These are phyloP conservation scores for Natator depressus DNA, from an alignment of 2,113 vertebrate genomes.

Conservation along the genomic window DNA sequence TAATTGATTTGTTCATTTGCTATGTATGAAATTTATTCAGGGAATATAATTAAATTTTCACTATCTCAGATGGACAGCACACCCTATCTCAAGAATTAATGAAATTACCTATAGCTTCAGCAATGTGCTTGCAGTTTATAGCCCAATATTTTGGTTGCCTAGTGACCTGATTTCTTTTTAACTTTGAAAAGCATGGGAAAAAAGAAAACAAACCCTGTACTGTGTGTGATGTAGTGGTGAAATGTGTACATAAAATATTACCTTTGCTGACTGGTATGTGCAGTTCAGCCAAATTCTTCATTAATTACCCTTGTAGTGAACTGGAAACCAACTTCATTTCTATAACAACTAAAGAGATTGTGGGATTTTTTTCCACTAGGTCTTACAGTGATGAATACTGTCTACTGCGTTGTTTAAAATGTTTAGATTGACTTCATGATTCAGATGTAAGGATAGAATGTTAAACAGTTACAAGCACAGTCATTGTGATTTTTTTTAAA, in stretches of 20 bases:
- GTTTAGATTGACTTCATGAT: neutral
- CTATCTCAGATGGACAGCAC: constrained; percentile 32
- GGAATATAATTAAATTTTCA: constrained; percentile 41
- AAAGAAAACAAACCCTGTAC: constrained; percentile 51
- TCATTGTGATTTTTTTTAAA: constrained; percentile 1
- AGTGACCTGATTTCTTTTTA: constrained; percentile 40
- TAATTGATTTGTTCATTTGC: constrained; percentile 39
- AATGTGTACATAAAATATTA: constrained; percentile 55
- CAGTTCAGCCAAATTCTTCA: constrained; percentile 66
- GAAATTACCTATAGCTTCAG: constrained; percentile 26
- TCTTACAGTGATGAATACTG: constrained; percentile 16
- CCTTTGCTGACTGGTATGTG: constrained; percentile 60
- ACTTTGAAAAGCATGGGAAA: neutral
- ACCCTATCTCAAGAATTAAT: constrained; percentile 12
- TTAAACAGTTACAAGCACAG: neutral
- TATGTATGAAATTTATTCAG: constrained; percentile 19
- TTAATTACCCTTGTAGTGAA: constrained; percentile 59
- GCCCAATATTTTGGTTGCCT: constrained; percentile 55
- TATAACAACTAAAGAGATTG: constrained; percentile 43
- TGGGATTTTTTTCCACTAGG: constrained; percentile 33
- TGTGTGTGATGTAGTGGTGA: constrained; percentile 18
- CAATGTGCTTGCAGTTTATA: constrained; percentile 32
- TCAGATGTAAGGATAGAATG: neutral
- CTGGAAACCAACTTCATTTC: constrained; percentile 58
- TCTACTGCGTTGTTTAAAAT: constrained; percentile 27